Percentiles rank a stretch among this genome's conserved stretches.
Conservation (phyloP, 2,113 vertebrate genomes). For the Hyla sarda region DNA sequence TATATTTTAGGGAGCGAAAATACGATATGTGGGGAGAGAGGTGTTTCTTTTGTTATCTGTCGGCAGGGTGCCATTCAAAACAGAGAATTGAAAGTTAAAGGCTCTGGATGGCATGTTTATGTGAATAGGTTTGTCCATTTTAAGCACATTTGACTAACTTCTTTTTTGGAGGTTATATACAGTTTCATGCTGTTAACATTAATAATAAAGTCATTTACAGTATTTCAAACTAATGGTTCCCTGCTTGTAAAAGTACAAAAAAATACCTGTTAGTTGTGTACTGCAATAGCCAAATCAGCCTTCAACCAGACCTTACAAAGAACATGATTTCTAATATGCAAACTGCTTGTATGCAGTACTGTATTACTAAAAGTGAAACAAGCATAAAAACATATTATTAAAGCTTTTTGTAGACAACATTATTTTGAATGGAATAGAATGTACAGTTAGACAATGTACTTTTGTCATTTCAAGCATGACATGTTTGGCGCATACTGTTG, state of each 20-base stretch:
- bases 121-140: slow-evolving; percentile 19
- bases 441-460: not conserved
- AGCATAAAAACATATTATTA: not conserved
- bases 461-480: not conserved
- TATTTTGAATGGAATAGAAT: not conserved
- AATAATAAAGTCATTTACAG: slow-evolving; percentile 42
- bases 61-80: slow-evolving; percentile 33
- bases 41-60: slow-evolving; percentile 48
- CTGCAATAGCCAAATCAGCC: slow-evolving; percentile 5
- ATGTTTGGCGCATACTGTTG: too few species aligned
- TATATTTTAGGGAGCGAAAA: slow-evolving; percentile 51
- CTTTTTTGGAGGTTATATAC: slow-evolving; percentile 7
- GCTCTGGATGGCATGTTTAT: slow-evolving; percentile 31
- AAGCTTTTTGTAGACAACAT: not conserved
- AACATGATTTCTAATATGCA: slow-evolving; percentile 1
- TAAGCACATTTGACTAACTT: slow-evolving; percentile 31
- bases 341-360: not conserved
- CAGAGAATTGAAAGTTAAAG: slow-evolving; percentile 29
- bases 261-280: slow-evolving; percentile 16
- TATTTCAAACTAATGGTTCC: slow-evolving; percentile 15
- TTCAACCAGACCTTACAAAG: not conserved
- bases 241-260: not conserved
- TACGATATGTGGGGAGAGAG: slow-evolving; percentile 4
- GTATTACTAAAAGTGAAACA: not conserved
- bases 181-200: slow-evolving; percentile 45